A percentile compares a stretch with the other conserved stretches of the same genome.
Conservation (phyloP, 2,888 invertebrate genomes). For the Leptinotarsa haldemani region DNA sequence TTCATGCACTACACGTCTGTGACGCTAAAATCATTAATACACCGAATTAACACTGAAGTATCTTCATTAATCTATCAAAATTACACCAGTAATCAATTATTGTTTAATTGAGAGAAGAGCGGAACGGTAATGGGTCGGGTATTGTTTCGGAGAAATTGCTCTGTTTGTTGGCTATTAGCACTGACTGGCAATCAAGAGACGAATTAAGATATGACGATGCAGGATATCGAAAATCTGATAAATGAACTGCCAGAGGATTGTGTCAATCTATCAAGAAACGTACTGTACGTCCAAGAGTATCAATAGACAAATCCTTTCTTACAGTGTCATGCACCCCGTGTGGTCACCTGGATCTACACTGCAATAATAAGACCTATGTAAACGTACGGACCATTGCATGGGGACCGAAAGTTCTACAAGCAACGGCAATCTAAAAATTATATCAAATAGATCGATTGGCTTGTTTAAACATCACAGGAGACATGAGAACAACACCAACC, state of each 20-base stretch:
- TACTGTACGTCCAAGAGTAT: too few species aligned
- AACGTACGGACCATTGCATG: too few species aligned
- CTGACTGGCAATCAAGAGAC: background rate
- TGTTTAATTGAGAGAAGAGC: constrained; percentile 5
- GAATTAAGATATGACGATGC: background rate
- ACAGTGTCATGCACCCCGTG: too few species aligned
- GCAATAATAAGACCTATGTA: too few species aligned
- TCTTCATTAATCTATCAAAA: constrained; percentile 11
- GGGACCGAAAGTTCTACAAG: too few species aligned
- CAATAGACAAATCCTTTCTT: too few species aligned
- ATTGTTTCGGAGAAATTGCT: constrained; percentile 9
- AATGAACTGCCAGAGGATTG: background rate
- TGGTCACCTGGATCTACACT: too few species aligned
- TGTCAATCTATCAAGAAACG: too few species aligned
- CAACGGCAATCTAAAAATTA: too few species aligned
- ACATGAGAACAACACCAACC: too few species aligned
- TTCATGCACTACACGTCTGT: background rate
- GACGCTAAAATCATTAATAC: constrained; percentile 1
- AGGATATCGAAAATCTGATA: background rate
- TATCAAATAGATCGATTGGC: too few species aligned
- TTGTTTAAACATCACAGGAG: too few species aligned
- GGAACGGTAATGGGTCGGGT: background rate
- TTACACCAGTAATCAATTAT: constrained; percentile 18
- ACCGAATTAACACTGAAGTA: background rate
- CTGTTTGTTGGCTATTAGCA: background rate